Base-by-base conservation (phyloP, 2,888 invertebrate species). In the Herminia tarsipennalis region DNA sequence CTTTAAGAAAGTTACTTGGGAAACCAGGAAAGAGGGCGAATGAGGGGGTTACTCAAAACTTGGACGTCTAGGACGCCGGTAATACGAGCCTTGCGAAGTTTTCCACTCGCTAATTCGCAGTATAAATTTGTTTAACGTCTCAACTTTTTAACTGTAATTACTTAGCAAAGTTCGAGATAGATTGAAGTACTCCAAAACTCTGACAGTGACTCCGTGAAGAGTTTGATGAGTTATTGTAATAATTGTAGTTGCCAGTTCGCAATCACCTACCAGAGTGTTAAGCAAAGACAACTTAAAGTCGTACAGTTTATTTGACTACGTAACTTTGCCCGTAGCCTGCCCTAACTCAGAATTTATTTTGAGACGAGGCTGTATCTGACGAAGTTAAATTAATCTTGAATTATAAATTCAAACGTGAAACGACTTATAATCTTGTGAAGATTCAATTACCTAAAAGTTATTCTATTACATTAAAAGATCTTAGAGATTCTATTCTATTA, bases 111-210 rank as follows among this genome's bases (percentile, higher is more conserved):
- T 90, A 88, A 90, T 90, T 88, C 84, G 73, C 75, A 86, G 86
- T 88, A 89, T 90, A 91, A 90, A 90, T 90, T 90, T 89, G 88
- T 88, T 89, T 89, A 88, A 91, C 87, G 89, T 88, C 85, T 80
- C 80, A 88, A 90, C 89, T 90, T 91, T 88, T 89, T 85, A 89
- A 87, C 88, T 83, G 84, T 88, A 88, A 90, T 89, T 88, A 88
- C 86, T 81, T 76, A 78, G 76, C 71, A 71, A 84, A 88, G 75
- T 88, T 84, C 73, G 66, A 74, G 78, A 88, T 86, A 81, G 81
- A 88, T 87, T 84, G 79, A 78, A 85, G 81, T 76, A 76, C 81
- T 83, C 77, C 49, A 55, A 60, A 77, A 82, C 76, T 83, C 68
- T 73, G 80, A 76, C 78, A 71, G 71, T 64, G 48, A 49, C 42